Evolutionary conservation across 2,888 invertebrate genomes (phyloP).

Genomic region (Nesidiocoris tenuis): DNA sequence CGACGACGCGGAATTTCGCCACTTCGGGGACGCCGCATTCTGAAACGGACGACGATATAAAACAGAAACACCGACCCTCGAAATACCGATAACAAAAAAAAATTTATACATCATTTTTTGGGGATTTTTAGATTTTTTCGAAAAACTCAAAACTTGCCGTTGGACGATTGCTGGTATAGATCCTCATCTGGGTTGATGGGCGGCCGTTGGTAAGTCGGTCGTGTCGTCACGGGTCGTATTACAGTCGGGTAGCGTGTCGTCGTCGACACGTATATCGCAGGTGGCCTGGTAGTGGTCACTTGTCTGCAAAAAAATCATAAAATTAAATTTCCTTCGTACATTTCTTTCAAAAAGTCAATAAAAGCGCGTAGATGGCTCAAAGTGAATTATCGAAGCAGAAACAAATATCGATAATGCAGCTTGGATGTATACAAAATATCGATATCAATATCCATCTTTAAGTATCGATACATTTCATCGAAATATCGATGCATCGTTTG

Average conservation of each 20-base stretch:
- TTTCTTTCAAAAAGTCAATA: too few species aligned
- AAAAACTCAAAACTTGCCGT: conserved; percentile 1
- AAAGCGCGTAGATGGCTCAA: too few species aligned
- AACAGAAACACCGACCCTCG: too few species aligned
- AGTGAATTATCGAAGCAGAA: too few species aligned
- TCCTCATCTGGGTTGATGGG: conserved; percentile 29
- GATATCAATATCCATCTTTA: too few species aligned
- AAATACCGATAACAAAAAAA: background rate
- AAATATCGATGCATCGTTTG: too few species aligned
- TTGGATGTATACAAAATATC: too few species aligned
- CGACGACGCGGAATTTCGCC: conserved; percentile 84
- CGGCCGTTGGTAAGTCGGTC: conserved; percentile 31
- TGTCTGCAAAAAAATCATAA: conserved; percentile 3
- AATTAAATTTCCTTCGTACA: too few species aligned
- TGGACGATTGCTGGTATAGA: conserved; percentile 15
- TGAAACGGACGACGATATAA: too few species aligned
- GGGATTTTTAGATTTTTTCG: too few species aligned
- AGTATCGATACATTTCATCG: too few species aligned
- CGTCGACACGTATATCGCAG: conserved; percentile 42
- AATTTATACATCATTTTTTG: background rate
- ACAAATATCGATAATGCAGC: too few species aligned
- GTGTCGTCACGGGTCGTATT: conserved; percentile 34
- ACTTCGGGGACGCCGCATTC: conserved; percentile 81
- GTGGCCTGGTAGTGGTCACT: conserved; percentile 45
- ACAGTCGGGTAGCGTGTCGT: conserved; percentile 45